A percentile compares a stretch with the other conserved stretches of the same genome.
These are phyloP conservation scores for Lepisosteus oculatus DNA, from an alignment of 2,113 vertebrate species.

Conservation along the genomic window DNA sequence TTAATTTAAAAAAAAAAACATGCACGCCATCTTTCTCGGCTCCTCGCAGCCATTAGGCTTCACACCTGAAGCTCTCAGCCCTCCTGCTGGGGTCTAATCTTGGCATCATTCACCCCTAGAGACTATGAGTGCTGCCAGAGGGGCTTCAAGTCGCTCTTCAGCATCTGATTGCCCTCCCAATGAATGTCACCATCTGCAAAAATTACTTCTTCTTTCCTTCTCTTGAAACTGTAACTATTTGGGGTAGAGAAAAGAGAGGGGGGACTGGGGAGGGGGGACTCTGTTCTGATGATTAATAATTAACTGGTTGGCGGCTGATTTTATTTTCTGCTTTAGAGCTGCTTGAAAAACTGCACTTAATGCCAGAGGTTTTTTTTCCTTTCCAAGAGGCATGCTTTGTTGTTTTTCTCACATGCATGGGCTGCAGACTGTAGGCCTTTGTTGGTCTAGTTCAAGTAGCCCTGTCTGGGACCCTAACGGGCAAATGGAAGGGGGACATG, in stretches of 20 bases:
- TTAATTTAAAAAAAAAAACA: neutral
- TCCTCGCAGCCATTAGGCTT: conserved; percentile 85
- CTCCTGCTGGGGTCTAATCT: conserved; percentile 84
- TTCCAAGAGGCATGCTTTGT: conserved; percentile 71
- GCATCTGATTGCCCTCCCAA: conserved; percentile 86
- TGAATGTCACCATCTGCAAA: conserved; percentile 92
- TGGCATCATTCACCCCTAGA: conserved; percentile 83
- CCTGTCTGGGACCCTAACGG: conserved; percentile 64
- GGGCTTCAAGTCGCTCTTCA: conserved; percentile 69
- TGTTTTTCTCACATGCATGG: conserved; percentile 71
- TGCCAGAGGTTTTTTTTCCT: conserved; percentile 55
- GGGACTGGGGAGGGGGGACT: neutral
- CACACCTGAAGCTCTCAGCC: conserved; percentile 83
- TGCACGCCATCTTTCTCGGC: conserved; percentile 37
- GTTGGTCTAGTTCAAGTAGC: conserved; percentile 72
- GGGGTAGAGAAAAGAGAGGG: conserved; percentile 25
- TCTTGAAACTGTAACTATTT: conserved; percentile 39
- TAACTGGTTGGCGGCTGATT: conserved; percentile 85
- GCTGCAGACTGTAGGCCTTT: conserved; percentile 68
- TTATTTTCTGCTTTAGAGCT: conserved; percentile 73
- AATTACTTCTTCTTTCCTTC: conserved; percentile 80
- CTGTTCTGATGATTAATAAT: conserved; percentile 83
- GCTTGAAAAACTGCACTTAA: conserved; percentile 65
- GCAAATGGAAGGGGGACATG: conserved; percentile 68
- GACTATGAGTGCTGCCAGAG: conserved; percentile 71